These are phyloP conservation scores for Oncorhynchus mykiss DNA, from an alignment of 2,113 vertebrate species.

Conservation along the genomic window DNA sequence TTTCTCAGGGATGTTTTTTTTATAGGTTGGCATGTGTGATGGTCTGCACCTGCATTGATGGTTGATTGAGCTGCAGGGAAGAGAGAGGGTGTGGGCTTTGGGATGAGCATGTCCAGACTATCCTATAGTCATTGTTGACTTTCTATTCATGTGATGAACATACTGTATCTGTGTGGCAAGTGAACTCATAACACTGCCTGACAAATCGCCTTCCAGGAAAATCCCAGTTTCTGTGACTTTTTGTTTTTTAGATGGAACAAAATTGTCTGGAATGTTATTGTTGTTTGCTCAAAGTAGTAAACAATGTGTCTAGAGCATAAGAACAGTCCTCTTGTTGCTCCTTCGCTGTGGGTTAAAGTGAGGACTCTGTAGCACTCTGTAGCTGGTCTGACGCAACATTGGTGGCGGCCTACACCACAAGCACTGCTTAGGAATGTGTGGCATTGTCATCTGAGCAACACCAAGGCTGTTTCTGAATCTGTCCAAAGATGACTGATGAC, in stretches of 20 bases:
- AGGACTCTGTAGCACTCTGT: neutral
- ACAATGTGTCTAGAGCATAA: constrained; percentile 21
- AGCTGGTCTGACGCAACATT: constrained; percentile 16
- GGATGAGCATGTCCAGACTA: neutral
- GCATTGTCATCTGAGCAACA: constrained; percentile 4
- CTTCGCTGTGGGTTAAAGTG: constrained; percentile 1
- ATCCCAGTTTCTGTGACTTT: neutral
- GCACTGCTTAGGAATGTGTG: constrained; percentile 17
- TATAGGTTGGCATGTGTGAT: neutral
- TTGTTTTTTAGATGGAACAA: constrained; percentile 7
- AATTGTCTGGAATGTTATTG: neutral
- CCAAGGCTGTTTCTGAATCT: neutral
- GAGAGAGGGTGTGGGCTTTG: neutral
- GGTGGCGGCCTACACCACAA: constrained; percentile 26
- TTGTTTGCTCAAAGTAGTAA: constrained; percentile 10
- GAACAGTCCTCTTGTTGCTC: constrained; percentile 11
- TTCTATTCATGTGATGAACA: neutral
- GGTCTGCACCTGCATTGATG: neutral
- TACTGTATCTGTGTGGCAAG: neutral
- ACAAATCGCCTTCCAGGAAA: neutral
- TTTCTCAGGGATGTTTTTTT: neutral
- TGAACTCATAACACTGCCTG: neutral
- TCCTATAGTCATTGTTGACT: neutral
- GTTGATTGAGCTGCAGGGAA: neutral
- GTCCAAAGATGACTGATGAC: neutral